These are phyloP conservation scores for Artemia sinica DNA, from an alignment of 2,888 invertebrate species.

Conservation along the genomic window DNA sequence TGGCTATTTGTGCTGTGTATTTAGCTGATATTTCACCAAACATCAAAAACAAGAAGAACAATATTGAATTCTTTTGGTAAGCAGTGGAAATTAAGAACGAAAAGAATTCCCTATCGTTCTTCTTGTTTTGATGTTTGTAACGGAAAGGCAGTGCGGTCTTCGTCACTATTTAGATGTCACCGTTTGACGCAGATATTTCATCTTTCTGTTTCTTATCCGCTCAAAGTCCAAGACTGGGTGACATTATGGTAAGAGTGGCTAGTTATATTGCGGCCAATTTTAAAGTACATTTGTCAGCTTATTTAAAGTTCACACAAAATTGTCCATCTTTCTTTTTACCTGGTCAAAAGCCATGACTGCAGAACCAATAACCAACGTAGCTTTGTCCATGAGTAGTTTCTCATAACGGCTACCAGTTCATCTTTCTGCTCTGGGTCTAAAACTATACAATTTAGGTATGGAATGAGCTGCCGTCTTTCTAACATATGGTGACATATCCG, in stretches of 20 bases:
- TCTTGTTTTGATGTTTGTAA: too few species aligned
- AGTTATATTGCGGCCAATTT: background rate
- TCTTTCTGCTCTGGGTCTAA: slow-evolving; percentile 92
- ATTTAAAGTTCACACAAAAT: background rate
- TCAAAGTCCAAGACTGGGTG: too few species aligned
- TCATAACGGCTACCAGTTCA: slow-evolving; percentile 78
- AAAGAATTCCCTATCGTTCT: too few species aligned
- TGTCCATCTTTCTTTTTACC: slow-evolving; percentile 30
- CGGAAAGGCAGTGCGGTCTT: too few species aligned
- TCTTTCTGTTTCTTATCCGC: too few species aligned
- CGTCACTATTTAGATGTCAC: too few species aligned
- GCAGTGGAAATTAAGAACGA: too few species aligned
- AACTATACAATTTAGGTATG: slow-evolving; percentile 87
- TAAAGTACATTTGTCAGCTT: background rate
- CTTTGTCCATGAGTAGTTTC: slow-evolving; percentile 81
- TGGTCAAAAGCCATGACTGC: slow-evolving; percentile 98
- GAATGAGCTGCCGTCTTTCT: slow-evolving; percentile 97
- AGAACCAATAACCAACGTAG: slow-evolving; percentile 90
- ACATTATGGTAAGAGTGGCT: slow-evolving; percentile 15
- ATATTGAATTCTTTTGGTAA: too few species aligned
- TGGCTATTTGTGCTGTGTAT: too few species aligned
- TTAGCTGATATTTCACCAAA: too few species aligned
- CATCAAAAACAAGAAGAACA: too few species aligned
- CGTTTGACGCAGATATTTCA: too few species aligned
- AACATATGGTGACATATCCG: slow-evolving; percentile 98